Evolutionary conservation across 1,140 invertebrate species (phyloP).

Genomic region (Psix sp.): DNA sequence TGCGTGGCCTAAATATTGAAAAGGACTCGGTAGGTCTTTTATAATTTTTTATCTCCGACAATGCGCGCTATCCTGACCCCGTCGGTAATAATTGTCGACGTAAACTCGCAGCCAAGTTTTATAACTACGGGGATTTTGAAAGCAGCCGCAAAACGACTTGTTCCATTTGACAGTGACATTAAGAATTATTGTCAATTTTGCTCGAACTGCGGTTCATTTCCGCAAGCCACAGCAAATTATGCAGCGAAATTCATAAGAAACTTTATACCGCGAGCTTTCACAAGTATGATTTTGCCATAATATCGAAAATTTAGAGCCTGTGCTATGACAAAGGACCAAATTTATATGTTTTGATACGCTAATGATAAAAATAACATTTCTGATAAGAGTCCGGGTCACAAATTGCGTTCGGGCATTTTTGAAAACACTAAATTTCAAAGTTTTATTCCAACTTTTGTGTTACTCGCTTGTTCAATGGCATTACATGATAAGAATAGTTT

Average conservation of each 20-base stretch:
- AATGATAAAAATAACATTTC: too few relatives aligned
- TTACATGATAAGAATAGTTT: too few relatives aligned
- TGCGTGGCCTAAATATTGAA: too few relatives aligned
- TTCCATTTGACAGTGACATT: constrained; percentile 13
- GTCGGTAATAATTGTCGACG: constrained; percentile 4
- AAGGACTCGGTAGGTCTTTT: too few relatives aligned
- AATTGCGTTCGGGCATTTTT: too few relatives aligned
- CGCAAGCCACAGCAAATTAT: background rate
- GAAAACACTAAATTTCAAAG: too few relatives aligned
- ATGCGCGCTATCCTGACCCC: too few relatives aligned
- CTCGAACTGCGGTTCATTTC: background rate
- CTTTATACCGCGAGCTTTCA: background rate
- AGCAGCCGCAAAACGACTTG: background rate
- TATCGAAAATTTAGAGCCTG: background rate
- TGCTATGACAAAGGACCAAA: background rate
- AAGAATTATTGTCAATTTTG: constrained; percentile 23
- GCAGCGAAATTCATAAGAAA: background rate
- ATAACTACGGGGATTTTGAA: background rate
- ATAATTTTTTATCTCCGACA: background rate
- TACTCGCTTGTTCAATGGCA: too few relatives aligned
- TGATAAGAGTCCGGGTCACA: too few relatives aligned
- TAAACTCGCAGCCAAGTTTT: background rate
- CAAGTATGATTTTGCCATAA: background rate
- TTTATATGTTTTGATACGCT: too few relatives aligned
- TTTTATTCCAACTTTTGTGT: too few relatives aligned